phyloP scores from a whole-genome alignment of 2,113 vertebrate species.

The Sapayoa aenigma region DNA sequence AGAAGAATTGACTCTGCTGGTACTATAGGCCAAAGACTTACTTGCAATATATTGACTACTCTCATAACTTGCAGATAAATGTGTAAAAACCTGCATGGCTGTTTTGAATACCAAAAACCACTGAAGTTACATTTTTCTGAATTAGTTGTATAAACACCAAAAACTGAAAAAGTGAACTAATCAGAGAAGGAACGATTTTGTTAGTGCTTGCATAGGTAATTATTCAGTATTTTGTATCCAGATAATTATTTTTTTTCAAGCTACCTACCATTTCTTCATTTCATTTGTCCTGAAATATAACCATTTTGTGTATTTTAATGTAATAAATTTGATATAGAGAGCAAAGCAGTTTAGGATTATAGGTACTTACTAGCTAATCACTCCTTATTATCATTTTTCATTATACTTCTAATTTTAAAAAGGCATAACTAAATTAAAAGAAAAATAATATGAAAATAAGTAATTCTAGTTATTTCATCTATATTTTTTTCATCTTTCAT shows the following conservation, averaged over 20 bases:
- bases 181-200: not conserved
- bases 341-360: not conserved
- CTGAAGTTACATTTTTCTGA: not conserved
- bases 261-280: not conserved
- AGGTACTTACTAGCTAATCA: not conserved
- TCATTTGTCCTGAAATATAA: not conserved
- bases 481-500: not conserved
- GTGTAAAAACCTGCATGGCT: not conserved
- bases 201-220: not conserved
- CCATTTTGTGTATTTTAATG: too few species aligned
- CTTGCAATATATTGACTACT: not conserved
- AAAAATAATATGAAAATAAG: not conserved
- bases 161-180: not conserved
- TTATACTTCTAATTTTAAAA: not conserved
- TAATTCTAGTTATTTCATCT: not conserved
- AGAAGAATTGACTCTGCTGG: not conserved
- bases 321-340: not conserved
- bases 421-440: not conserved
- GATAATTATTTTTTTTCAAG: not conserved
- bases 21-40: not conserved
- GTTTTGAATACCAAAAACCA: not conserved
- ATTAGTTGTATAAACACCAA: not conserved
- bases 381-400: not conserved
- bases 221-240: not conserved
- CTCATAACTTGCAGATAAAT: not conserved